A percentile compares a stretch with the other conserved stretches of the same genome.
Conservation (phyloP, 2,113 vertebrate species). For the Nycticorax nycticorax region DNA sequence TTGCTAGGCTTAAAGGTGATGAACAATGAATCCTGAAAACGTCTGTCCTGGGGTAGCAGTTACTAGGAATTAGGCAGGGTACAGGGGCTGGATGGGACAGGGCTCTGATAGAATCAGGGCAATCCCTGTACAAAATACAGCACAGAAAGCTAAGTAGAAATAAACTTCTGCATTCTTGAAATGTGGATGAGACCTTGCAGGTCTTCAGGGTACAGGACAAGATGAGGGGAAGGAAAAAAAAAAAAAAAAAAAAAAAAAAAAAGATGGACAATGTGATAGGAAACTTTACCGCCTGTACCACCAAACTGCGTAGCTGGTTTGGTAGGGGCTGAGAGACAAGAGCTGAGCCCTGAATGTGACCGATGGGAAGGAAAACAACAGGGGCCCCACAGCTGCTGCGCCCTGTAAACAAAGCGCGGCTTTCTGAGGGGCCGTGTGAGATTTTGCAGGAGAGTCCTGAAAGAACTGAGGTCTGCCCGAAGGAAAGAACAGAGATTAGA, state of each 20-base stretch:
- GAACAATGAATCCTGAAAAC: background rate
- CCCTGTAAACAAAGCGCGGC: conserved; percentile 38
- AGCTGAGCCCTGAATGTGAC: conserved; percentile 24
- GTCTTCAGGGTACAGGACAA: background rate
- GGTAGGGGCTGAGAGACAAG: background rate
- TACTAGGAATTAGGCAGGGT: background rate
- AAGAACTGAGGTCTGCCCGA: background rate
- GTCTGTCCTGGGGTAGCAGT: background rate
- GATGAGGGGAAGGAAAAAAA: background rate
- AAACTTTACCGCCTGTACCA: background rate
- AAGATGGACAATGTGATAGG: background rate
- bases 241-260: background rate
- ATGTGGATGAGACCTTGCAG: background rate
- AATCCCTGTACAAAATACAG: background rate
- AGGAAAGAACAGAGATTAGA: conserved; percentile 7
- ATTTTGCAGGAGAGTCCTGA: background rate
- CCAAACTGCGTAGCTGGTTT: background rate
- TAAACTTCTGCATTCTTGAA: background rate
- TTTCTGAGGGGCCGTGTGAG: conserved; percentile 39
- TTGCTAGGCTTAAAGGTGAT: background rate
- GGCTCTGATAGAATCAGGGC: background rate
- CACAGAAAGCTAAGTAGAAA: background rate
- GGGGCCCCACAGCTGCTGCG: conserved; percentile 24
- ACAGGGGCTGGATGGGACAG: background rate
- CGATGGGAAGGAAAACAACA: conserved; percentile 42